Conservation (phyloP, 2,797 vertebrate species). For the Pseudopleuronectes americanus region DNA sequence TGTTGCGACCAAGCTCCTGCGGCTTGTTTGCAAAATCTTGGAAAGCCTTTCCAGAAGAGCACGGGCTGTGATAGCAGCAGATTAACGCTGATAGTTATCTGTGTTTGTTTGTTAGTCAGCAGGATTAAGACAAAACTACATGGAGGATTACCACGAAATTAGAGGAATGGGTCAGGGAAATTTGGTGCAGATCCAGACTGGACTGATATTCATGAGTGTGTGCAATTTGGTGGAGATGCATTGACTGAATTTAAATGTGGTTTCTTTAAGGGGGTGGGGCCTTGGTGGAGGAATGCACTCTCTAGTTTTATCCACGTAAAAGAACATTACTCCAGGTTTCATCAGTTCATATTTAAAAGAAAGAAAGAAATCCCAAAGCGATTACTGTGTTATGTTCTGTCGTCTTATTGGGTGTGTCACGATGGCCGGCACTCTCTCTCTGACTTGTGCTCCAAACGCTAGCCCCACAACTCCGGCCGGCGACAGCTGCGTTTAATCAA, state of each 20-base stretch:
- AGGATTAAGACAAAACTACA: too few species aligned
- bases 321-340: not conserved
- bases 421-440: slow-evolving; percentile 32
- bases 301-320: too few species aligned
- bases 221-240: too few species aligned
- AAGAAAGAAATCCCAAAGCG: not conserved
- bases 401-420: slow-evolving; percentile 2
- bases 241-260: too few species aligned
- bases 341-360: not conserved
- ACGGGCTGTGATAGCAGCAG: not conserved
- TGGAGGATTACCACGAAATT: too few species aligned
- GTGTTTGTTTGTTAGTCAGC: too few species aligned
- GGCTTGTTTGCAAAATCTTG: slow-evolving; percentile 4
- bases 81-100: not conserved
- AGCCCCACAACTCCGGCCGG: slow-evolving; percentile 42
- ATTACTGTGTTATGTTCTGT: slow-evolving; percentile 5
- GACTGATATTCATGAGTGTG: too few species aligned
- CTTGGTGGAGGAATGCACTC: too few species aligned
- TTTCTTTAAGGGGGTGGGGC: too few species aligned
- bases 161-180: too few species aligned
- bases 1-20: slow-evolving; percentile 9
- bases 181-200: too few species aligned
- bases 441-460: slow-evolving; percentile 47
- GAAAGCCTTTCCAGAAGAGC: slow-evolving; percentile 12
- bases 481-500: slow-evolving; percentile 77